These are phyloP conservation scores for Cephus cinctus DNA, from an alignment of 1,140 invertebrate species.

Conservation along the genomic window DNA sequence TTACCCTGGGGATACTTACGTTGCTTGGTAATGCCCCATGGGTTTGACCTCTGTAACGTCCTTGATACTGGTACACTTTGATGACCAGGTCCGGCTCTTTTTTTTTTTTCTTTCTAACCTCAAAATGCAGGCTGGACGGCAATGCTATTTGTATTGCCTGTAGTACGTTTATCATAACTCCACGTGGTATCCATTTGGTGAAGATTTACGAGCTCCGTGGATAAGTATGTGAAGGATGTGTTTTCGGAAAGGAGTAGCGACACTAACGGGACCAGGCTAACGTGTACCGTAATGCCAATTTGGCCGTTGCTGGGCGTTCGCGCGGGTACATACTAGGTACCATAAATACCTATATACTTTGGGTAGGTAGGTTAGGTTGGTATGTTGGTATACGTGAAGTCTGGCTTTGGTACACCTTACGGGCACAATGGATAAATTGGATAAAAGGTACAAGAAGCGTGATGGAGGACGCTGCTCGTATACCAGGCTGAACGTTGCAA, in stretches of 20 bases:
- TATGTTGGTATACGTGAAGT: too few species aligned
- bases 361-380: background rate
- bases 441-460: conserved; percentile 15
- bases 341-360: background rate
- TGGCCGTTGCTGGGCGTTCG: conserved; percentile 13
- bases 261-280: conserved; percentile 22
- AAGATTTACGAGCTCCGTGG: conserved; percentile 13
- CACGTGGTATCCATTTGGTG: too few species aligned
- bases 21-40: too few species aligned
- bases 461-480: too few species aligned
- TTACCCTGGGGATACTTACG: too few species aligned
- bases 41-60: too few species aligned
- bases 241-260: conserved; percentile 23
- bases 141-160: too few species aligned
- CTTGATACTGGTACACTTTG: too few species aligned
- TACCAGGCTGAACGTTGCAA: background rate
- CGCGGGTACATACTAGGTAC: background rate
- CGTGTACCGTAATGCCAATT: conserved; percentile 29
- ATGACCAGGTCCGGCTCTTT: too few species aligned
- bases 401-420: conserved; percentile 8
- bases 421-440: conserved; percentile 24
- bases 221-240: conserved; percentile 18
- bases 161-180: too few species aligned
- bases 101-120: too few species aligned
- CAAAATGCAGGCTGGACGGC: too few species aligned